Percentiles rank a stretch among this genome's conserved stretches.
Conservation (phyloP, 2,113 vertebrate species). For the Urocynchramus pylzowi region DNA sequence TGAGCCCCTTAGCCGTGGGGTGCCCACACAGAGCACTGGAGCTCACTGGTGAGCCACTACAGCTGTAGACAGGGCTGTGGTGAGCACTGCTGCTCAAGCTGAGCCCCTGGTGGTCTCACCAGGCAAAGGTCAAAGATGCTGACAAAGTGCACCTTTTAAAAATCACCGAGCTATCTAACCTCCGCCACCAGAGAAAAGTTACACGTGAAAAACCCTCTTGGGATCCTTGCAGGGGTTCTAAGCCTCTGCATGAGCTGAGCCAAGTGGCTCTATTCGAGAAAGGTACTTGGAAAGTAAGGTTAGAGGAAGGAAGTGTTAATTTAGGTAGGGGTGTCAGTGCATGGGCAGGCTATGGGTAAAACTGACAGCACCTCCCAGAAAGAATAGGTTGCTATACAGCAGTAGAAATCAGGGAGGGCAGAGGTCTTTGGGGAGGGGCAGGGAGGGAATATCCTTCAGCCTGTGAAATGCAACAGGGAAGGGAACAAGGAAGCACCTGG, state of each 20-base stretch:
- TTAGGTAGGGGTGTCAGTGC: background rate
- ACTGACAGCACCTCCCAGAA: background rate
- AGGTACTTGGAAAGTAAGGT: background rate
- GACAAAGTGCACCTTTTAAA: background rate
- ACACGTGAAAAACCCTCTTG: background rate
- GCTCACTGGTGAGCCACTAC: rapidly evolving
- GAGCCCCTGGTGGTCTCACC: background rate
- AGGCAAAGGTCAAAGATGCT: background rate
- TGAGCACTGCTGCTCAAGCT: background rate
- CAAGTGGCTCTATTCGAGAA: background rate
- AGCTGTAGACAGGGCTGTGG: background rate
- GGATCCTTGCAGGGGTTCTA: background rate
- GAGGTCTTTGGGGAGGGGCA: background rate
- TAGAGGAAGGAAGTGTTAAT: background rate
- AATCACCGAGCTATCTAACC: background rate
- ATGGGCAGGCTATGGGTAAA: background rate
- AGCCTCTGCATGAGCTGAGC: background rate
- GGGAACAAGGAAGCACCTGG: background rate
- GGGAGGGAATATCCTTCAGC: background rate
- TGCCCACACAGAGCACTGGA: rapidly evolving
- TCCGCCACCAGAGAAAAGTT: background rate
- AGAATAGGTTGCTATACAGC: background rate
- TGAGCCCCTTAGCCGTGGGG: background rate
- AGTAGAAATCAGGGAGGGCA: background rate
- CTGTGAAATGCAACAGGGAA: background rate